These are phyloP conservation scores for Anguilla marmorata DNA, from an alignment of 2,797 vertebrate genomes.

Conservation along the genomic window DNA sequence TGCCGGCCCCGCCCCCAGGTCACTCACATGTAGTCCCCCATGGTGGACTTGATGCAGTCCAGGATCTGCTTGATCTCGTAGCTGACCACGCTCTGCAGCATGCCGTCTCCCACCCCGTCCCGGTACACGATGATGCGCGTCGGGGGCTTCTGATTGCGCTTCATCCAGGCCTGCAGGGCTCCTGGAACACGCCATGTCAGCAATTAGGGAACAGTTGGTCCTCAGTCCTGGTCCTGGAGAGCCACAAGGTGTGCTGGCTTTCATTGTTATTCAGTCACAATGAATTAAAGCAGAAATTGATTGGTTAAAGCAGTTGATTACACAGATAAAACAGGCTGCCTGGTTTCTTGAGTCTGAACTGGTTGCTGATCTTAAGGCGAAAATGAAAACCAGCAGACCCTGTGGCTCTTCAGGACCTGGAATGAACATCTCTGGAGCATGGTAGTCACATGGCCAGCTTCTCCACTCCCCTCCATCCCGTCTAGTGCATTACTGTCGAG, in stretches of 20 bases:
- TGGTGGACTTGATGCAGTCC: conserved; percentile 81
- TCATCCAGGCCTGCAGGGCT: conserved; percentile 82
- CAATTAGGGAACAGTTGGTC: too few species aligned
- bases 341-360: too few species aligned
- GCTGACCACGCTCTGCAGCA: conserved; percentile 82
- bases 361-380: too few species aligned
- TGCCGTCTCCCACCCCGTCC: conserved; percentile 94
- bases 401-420: too few species aligned
- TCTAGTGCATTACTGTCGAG: background rate
- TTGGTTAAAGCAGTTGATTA: too few species aligned
- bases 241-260: too few species aligned
- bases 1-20: background rate
- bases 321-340: too few species aligned
- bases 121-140: conserved; percentile 90
- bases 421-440: too few species aligned
- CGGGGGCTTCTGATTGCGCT: conserved; percentile 81
- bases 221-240: too few species aligned
- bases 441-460: background rate
- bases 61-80: conserved; percentile 89
- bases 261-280: too few species aligned
- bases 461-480: background rate
- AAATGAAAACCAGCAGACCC: too few species aligned
- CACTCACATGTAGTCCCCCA: conserved; percentile 80
- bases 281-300: too few species aligned
- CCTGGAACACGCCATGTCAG: background rate